Evolutionary conservation across 2,797 vertebrate species (phyloP), one percentile per base, ranked within the genome.

Genomic region (Sebastes alutus): DNA sequence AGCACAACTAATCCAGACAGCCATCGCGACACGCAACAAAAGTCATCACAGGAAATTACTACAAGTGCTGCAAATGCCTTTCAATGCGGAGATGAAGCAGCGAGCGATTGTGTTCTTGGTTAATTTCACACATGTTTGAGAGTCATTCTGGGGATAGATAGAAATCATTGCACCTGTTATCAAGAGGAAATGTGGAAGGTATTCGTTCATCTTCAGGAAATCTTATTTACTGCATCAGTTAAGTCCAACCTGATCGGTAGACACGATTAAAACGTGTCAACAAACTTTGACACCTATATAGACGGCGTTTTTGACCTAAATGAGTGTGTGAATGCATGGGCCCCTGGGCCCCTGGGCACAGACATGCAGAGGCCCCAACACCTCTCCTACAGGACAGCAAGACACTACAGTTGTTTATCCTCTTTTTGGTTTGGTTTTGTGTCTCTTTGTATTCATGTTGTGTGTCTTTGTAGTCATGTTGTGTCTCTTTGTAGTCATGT

Each of bases 1-100:
- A 70, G 74, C 60, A 7, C 72, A 25, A 88, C 84, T 91, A 92
- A 91, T 91, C 89, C 84, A 63, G 46, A 76, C 42, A 80, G 75
- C 66, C 78, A 75, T 81, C 76, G 61, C 63, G 82, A 86, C 80
- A 78, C 59, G 3, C 76, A 75, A 56, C 30, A 63, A 63, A 83
- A 63, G 87, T 79, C 85, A 74, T 80, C 76, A 59, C 80, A 78
- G 77, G 77, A 76, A 91, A 91, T 88, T 33, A 85, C 73, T 60
- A 4, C 38, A 67, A 85, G 68, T 56, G 74, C 75, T 18, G 29
- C 61, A 77, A 75, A 66, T 32, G 72, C 33, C 42, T 64, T 60
- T 42, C 56, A 83, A 71, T 52, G 62, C 11, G 27, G 29, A 49
- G 63, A 77, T 14, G 65, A 69, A 38, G 68, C 83, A 62, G 55